Conservation (phyloP, 2,888 invertebrate genomes). For the Cephus rjabovi region DNA sequence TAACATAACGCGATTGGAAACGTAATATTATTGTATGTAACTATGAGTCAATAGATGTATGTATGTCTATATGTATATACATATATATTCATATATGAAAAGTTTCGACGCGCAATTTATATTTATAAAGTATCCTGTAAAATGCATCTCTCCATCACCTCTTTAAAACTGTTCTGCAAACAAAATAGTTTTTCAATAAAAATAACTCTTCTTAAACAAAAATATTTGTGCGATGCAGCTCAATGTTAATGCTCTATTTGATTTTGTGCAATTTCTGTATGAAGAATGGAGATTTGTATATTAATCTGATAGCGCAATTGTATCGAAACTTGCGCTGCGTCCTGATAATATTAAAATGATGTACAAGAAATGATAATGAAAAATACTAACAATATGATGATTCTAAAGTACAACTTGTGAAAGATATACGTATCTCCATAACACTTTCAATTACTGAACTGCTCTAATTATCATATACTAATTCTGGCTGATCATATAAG, state of each 20-base stretch:
- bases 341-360: not conserved
- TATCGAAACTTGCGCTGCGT: not conserved
- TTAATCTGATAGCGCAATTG: not conserved
- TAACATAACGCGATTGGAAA: too few relatives aligned
- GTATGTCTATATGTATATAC: not conserved
- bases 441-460: not conserved
- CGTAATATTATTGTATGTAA: not conserved
- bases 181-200: not conserved
- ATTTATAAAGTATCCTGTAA: not conserved
- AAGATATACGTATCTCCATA: not conserved
- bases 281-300: not conserved
- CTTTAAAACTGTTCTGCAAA: not conserved
- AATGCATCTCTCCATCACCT: not conserved
- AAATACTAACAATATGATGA: not conserved
- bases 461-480: not conserved
- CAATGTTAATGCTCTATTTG: not conserved
- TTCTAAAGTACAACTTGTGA: not conserved
- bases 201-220: not conserved
- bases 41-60: not conserved
- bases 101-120: not conserved
- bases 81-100: not conserved
- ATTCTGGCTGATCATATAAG: not conserved
- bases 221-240: not conserved
- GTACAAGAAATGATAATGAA: not conserved
- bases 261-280: not conserved